Evolutionary conservation across 2,113 vertebrate genomes (phyloP).

Genomic region (Gallinago media): DNA sequence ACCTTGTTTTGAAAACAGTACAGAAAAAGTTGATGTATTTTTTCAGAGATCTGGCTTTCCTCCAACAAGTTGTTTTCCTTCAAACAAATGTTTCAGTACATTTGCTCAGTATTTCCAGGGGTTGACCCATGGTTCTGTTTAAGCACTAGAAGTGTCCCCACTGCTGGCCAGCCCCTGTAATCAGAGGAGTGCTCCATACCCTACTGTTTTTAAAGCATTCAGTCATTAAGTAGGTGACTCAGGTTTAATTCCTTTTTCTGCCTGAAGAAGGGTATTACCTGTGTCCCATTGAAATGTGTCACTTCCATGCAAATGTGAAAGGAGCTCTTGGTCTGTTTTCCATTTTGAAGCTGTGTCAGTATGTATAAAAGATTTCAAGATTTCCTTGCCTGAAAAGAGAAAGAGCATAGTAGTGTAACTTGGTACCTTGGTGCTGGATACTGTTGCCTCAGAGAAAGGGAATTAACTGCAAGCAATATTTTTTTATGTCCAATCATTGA

Average conservation of each 20-base stretch:
- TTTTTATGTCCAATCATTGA: not conserved
- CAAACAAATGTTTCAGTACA: not conserved
- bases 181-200: not conserved
- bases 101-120: not conserved
- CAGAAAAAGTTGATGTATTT: not conserved
- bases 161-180: not conserved
- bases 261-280: not conserved
- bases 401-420: not conserved
- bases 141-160: not conserved
- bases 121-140: not conserved
- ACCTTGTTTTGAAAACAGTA: not conserved
- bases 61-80: not conserved
- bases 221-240: not conserved
- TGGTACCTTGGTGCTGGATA: not conserved
- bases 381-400: not conserved
- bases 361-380: not conserved
- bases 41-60: not conserved
- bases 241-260: not conserved
- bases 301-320: not conserved
- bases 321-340: not conserved
- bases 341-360: not conserved
- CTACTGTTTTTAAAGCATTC: not conserved
- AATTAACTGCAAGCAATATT: not conserved
- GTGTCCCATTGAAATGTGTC: not conserved
- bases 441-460: not conserved